Evolutionary conservation across 2,888 invertebrate species (phyloP), one percentile per base, ranked within the genome.

Genomic region (Amblyjoppa fuscipennis): DNA sequence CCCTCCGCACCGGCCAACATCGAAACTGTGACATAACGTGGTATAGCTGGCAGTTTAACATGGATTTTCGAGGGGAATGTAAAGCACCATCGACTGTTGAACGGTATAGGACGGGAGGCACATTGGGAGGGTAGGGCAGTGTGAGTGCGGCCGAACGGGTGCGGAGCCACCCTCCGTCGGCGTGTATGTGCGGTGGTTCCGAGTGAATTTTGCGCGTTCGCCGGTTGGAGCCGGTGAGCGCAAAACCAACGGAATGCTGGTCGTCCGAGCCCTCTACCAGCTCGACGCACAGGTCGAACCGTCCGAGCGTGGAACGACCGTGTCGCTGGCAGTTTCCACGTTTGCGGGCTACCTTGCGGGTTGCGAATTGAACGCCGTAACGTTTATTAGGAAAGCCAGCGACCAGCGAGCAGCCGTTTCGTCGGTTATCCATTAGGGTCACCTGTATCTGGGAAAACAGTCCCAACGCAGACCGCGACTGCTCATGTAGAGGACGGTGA

Each of bases 291-390:
- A 81, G 51, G 81, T 85, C 83, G 88, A 88, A 68, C 20, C 87
- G 90, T 90, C 88, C 89, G 87, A 88, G 86, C 84, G 90, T 88
- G 88, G 89, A 90, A 90, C 90, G 88, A 89, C 89, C 90, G 88
- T 91, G 91, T 90, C 90, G 87, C 83, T 89, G 86, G 87, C 91
- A 91, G 91, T 89, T 90, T 90, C 88, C 87, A 56, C 56, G 89
- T 91, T 93, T 92, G 91, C 76, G 90, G 91, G 89, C 83, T 90
- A 92, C 90, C 91, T 91, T 91, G 91, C 85, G 91, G 91, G 51
- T 34, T 83, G 64, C 85, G 87, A 91, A 91, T 90, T 89, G 89
- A 91, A 90, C 87, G 89, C 71, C 85, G 85, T 76, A 79, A 75
- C 88, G 88, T 90, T 90, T 90, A 91, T 91, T 91, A 92, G 89